Evolutionary conservation across 2,113 vertebrate species (phyloP).

Genomic region (Grammomys dolichurus): DNA sequence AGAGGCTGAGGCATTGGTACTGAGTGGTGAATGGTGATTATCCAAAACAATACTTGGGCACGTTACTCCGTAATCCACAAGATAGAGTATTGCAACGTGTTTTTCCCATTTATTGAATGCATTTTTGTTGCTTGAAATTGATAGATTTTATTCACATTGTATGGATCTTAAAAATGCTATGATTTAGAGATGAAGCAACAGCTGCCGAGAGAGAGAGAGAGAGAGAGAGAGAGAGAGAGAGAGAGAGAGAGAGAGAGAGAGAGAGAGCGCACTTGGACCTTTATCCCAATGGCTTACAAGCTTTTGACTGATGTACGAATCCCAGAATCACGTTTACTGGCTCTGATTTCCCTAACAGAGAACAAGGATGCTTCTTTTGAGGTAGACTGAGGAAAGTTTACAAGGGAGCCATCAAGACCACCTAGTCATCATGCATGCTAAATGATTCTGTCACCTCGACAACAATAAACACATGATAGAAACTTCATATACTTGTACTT

Average conservation of each 20-base stretch:
- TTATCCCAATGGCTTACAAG: neutral
- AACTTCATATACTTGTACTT: neutral
- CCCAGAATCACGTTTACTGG: neutral
- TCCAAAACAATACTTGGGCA: neutral
- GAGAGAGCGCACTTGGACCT: neutral
- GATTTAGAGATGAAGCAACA: neutral
- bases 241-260: neutral
- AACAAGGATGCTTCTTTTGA: neutral
- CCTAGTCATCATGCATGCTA: neutral
- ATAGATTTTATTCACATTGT: neutral
- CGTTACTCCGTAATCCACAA: neutral
- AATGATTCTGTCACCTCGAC: neutral
- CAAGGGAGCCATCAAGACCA: neutral
- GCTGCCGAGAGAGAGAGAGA: neutral
- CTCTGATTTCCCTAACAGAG: neutral
- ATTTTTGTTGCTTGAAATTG: constrained; percentile 4
- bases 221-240: no score
- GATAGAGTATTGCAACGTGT: neutral
- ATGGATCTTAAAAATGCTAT: neutral
- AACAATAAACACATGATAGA: neutral
- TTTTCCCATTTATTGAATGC: neutral
- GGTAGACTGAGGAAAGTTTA: neutral
- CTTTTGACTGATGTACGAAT: neutral
- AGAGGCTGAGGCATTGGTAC: neutral
- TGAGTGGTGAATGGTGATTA: neutral